phyloP scores from a whole-genome alignment of 2,797 vertebrate genomes.

The Argya squamiceps region DNA sequence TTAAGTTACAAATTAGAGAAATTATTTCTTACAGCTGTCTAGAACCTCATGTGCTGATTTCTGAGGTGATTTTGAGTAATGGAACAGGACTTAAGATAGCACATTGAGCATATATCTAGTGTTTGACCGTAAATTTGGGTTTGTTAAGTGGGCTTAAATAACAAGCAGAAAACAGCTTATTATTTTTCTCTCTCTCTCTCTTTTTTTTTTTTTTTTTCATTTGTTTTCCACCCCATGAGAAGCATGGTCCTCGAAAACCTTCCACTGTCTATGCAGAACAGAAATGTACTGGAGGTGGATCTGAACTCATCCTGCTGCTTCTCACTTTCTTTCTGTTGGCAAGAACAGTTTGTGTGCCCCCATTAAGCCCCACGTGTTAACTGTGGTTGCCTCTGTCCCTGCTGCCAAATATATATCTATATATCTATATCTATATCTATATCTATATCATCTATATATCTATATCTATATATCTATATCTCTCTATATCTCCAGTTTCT shows the following conservation, averaged over 20 bases:
- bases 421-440: too few species aligned
- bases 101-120: neutral
- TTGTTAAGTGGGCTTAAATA: neutral
- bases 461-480: too few species aligned
- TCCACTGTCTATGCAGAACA: neutral
- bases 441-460: too few species aligned
- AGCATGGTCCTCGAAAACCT: neutral
- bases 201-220: too few species aligned
- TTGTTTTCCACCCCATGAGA: neutral
- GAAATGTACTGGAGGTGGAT: neutral
- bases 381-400: neutral
- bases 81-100: neutral
- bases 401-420: neutral
- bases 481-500: neutral
- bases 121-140: neutral
- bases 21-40: neutral
- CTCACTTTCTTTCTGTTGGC: neutral
- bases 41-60: neutral
- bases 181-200: neutral
- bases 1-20: neutral
- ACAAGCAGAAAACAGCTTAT: neutral
- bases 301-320: neutral
- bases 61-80: neutral
- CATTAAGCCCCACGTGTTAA: rapidly evolving
- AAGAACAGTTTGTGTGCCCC: neutral